phyloP scores from a whole-genome alignment of 2,888 invertebrate species.

The Diploptera punctata region DNA sequence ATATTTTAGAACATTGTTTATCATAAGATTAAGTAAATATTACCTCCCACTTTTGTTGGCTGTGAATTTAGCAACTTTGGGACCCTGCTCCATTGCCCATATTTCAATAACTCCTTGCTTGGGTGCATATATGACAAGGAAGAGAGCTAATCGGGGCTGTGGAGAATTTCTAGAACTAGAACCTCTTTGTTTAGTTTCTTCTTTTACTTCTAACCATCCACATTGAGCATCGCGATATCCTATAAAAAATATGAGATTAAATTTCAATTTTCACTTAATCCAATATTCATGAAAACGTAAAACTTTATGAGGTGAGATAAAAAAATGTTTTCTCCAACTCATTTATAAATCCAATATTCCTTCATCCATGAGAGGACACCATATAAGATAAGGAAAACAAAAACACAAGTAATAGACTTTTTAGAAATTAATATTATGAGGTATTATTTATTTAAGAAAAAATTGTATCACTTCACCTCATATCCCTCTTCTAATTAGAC shows the following conservation, averaged over 20 bases:
- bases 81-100: slow-evolving; percentile 89
- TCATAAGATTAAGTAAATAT: slow-evolving; percentile 23
- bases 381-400: too few relatives aligned
- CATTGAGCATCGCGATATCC: slow-evolving; percentile 95
- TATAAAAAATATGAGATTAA: too few relatives aligned
- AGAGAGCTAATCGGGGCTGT: slow-evolving; percentile 65
- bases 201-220: slow-evolving; percentile 86
- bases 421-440: too few relatives aligned
- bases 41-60: slow-evolving; percentile 80
- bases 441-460: too few relatives aligned
- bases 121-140: slow-evolving; percentile 92
- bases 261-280: too few relatives aligned
- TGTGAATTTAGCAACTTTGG: slow-evolving; percentile 88
- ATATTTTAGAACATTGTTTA: neutral
- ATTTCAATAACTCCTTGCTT: slow-evolving; percentile 92
- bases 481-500: too few relatives aligned
- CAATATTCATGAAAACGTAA: too few relatives aligned
- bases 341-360: neutral
- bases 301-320: too few relatives aligned
- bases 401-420: too few relatives aligned
- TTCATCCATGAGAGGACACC: neutral
- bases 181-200: slow-evolving; percentile 55
- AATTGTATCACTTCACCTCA: too few relatives aligned
- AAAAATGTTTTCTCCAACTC: neutral
- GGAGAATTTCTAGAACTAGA: slow-evolving; percentile 35